Conservation (phyloP, 2,113 vertebrate species). For the Gambusia holbrooki region DNA sequence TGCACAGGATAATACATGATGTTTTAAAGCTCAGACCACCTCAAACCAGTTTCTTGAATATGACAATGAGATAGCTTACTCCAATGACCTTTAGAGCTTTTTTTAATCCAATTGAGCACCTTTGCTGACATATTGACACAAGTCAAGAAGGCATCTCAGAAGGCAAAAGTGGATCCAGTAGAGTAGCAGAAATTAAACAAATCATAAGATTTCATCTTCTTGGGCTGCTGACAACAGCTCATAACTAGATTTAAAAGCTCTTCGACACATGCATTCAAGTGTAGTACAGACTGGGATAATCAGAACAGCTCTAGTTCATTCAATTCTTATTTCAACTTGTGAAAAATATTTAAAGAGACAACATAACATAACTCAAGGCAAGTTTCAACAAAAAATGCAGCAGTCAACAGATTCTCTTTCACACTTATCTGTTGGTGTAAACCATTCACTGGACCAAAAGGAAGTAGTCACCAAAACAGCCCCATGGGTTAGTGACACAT, state of each 20-base stretch:
- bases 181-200: not conserved
- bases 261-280: not conserved
- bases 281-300: not conserved
- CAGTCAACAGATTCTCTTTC: constrained; percentile 26
- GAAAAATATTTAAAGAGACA: constrained; percentile 14
- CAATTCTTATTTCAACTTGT: not conserved
- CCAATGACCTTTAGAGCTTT: not conserved
- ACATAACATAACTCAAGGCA: not conserved
- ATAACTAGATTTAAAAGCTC: not conserved
- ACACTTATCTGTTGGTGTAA: constrained; percentile 33
- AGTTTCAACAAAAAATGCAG: constrained; percentile 9
- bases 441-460: constrained; percentile 5
- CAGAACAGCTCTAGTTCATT: not conserved
- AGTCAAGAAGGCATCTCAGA: not conserved
- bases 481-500: constrained; percentile 38
- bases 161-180: not conserved
- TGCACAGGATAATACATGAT: too few species aligned
- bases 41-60: too few species aligned
- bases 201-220: not conserved
- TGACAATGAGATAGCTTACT: not conserved
- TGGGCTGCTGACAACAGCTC: not conserved
- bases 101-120: not conserved
- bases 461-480: constrained; percentile 23
- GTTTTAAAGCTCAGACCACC: too few species aligned
- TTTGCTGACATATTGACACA: not conserved